Percentiles rank a stretch among this genome's conserved stretches.
Evolutionary conservation across 1,140 invertebrate species (phyloP).

Genomic region (Listronotus bonariensis): DNA sequence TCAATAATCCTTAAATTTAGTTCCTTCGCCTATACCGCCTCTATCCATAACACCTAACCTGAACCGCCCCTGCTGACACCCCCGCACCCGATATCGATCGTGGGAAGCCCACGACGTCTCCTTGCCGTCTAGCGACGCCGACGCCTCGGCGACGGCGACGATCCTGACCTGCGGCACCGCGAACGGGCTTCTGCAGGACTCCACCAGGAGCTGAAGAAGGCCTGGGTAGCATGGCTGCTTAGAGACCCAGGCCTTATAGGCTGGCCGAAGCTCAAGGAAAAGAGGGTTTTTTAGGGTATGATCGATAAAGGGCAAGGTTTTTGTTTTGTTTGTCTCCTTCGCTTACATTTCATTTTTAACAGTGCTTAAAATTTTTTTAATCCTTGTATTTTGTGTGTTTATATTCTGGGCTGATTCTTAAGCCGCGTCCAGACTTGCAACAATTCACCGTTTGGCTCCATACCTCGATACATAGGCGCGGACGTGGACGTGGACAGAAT

Average conservation of each 20-base stretch:
- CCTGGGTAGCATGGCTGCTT: neutral
- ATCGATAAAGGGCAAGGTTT: too few relatives aligned
- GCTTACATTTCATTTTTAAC: too few relatives aligned
- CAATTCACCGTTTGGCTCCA: too few relatives aligned
- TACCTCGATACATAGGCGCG: too few relatives aligned
- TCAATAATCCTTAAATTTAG: neutral
- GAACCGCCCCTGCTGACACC: constrained; percentile 8
- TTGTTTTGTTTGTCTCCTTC: too few relatives aligned
- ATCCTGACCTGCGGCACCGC: constrained; percentile 38
- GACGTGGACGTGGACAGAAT: too few relatives aligned
- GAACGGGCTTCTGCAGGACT: constrained; percentile 34
- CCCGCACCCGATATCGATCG: constrained; percentile 27
- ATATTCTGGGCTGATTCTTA: too few relatives aligned
- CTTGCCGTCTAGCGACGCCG: constrained; percentile 30
- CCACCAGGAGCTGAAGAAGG: constrained; percentile 3
- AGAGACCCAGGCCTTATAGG: neutral
- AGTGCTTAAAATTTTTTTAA: too few relatives aligned
- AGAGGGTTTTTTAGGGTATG: neutral
- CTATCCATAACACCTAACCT: neutral
- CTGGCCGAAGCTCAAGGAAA: neutral
- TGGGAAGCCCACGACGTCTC: constrained; percentile 29
- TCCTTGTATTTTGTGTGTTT: too few relatives aligned
- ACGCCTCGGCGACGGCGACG: constrained; percentile 29
- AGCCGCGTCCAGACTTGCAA: too few relatives aligned
- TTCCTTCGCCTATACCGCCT: too few relatives aligned